phyloP scores from a whole-genome alignment of 2,797 vertebrate genomes.

The Babyrousa celebensis region DNA sequence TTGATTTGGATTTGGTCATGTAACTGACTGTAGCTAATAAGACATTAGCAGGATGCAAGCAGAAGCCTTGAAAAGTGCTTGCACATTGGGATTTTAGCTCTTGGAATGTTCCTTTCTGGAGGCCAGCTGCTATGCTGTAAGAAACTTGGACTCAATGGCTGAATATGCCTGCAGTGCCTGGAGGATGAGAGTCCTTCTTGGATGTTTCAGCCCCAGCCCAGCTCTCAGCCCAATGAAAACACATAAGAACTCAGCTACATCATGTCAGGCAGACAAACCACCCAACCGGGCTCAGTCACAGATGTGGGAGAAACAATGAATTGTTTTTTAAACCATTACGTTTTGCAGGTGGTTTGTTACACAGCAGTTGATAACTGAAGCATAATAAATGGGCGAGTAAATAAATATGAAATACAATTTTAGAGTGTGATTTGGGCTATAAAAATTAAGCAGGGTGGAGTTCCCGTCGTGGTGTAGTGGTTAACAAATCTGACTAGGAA shows the following conservation, averaged over 20 bases:
- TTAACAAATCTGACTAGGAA: too few relatives aligned
- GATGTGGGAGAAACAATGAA: slow-evolving; percentile 26
- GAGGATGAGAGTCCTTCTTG: neutral
- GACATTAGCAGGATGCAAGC: neutral
- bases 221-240: neutral
- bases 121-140: neutral
- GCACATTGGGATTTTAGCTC: neutral
- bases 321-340: neutral
- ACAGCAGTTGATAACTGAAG: slow-evolving; percentile 51
- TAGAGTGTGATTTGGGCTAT: neutral
- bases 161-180: neutral
- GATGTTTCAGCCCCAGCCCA: neutral
- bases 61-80: neutral
- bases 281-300: neutral
- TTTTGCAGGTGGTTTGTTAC: slow-evolving; percentile 52
- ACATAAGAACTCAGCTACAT: neutral
- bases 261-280: neutral
- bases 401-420: slow-evolving; percentile 36
- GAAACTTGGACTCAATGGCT: neutral
- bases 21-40: neutral
- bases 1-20: neutral
- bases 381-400: neutral
- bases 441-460: neutral
- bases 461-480: too few relatives aligned
- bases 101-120: neutral